These are phyloP conservation scores for Rhagonycha lutea DNA, from an alignment of 2,888 invertebrate species.

Conservation along the genomic window DNA sequence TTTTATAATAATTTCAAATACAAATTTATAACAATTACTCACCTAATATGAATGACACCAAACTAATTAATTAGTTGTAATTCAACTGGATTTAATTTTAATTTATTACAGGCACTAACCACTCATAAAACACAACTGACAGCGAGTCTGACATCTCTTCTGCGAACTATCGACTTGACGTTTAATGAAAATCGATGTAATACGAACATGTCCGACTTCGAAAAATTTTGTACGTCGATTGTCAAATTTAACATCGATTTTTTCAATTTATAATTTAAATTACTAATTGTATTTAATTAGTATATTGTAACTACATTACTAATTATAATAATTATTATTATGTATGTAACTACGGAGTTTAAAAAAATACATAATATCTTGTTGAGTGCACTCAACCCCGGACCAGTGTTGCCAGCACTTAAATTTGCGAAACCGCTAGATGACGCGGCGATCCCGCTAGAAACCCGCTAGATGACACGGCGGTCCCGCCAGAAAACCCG, in stretches of 20 bases:
- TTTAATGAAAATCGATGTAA: neutral
- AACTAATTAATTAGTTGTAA: neutral
- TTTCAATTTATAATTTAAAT: neutral
- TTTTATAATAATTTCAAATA: neutral
- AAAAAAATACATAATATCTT: too few relatives aligned
- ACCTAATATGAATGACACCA: neutral
- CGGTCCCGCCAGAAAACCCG: too few relatives aligned
- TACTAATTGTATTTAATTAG: too few relatives aligned
- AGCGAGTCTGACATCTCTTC: neutral
- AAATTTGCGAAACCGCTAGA: too few relatives aligned
- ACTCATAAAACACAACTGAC: neutral
- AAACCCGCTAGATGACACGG: too few relatives aligned
- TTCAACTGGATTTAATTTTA: neutral
- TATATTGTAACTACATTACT: too few relatives aligned
- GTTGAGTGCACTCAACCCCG: too few relatives aligned
- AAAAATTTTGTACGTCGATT: neutral
- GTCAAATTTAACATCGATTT: neutral
- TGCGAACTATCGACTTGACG: neutral
- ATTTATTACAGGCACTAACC: neutral
- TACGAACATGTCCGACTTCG: neutral
- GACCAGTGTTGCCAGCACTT: too few relatives aligned
- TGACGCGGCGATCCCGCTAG: too few relatives aligned
- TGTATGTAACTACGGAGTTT: too few relatives aligned
- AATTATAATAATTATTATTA: too few relatives aligned
- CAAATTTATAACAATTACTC: neutral